Evolutionary conservation across 2,113 vertebrate species (phyloP), one percentile per base, ranked within the genome.

Genomic region (Silurus asotus): DNA sequence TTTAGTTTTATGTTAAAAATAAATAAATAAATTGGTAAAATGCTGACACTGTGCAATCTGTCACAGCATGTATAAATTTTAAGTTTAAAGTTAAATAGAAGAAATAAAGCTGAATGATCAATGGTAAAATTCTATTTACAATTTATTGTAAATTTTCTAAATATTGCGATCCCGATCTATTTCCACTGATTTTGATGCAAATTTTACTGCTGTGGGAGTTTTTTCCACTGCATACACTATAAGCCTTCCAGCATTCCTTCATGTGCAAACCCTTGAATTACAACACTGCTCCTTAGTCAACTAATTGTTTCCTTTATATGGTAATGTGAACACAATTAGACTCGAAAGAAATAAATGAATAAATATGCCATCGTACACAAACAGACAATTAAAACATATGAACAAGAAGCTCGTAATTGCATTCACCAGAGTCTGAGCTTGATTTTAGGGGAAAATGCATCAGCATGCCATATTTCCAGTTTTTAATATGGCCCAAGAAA

Each of bases 311-410:
- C 48, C 80, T 65, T 65, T 82, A 51, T 15, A 82, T 65, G 48
- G 53, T 82, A 82, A 82, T 82, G 80, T 65, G 80, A 82, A 51
- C 48, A 82, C 61, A 82, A 82, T 82, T 82, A 82, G 45, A 81
- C 61, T 65, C 6, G 13, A 82, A 49, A 48, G 37, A 81, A 65
- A 82, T 65, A 65, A 82, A 82, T 82, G 1, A 64, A 81, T 81
- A 81, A 81, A 65, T 81, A 81, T 81, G 45, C 53, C 20, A 51
- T 28, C 6, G 48, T 61, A 82, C 80, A 56, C 77, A 80, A 61
- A 80, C 77, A 80, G 77, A 80, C 77, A 80, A 80, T 80, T 80
- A 80, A 61, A 82, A 17, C 48, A n/a, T n/a, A 65, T 65, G 80
- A 51, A 25, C 1, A 5, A n/a, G 19, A 20, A 81, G 61, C 37